Percentiles rank a stretch among this genome's conserved stretches.
These are phyloP conservation scores for Dynastes hyllus DNA, from an alignment of 2,888 invertebrate genomes.

Conservation along the genomic window DNA sequence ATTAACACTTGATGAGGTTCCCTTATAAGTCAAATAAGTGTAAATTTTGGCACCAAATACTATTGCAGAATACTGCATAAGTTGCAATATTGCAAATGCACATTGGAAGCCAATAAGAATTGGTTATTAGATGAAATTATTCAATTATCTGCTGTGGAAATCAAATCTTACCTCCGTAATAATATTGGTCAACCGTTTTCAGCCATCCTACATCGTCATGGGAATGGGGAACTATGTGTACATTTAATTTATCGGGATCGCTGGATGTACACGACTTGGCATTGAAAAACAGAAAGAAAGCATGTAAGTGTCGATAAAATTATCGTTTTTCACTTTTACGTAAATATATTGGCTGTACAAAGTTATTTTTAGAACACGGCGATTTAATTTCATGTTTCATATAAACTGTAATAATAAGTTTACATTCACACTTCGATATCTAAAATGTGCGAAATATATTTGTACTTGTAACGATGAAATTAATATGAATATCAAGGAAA, in stretches of 20 bases:
- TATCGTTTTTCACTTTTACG: neutral
- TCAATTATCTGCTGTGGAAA: neutral
- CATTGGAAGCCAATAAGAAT: neutral
- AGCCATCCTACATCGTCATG: slow-evolving; percentile 96
- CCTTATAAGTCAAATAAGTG: no score
- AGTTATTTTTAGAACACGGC: neutral
- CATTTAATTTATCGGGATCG: slow-evolving; percentile 78
- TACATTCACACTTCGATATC: no score
- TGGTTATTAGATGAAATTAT: neutral
- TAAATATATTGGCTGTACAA: neutral
- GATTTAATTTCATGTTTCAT: neutral
- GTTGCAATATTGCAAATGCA: no score
- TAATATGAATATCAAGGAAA: neutral
- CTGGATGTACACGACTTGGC: slow-evolving; percentile 76
- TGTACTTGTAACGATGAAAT: neutral
- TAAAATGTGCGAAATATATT: no score
- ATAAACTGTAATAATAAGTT: no score
- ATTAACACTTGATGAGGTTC: no score
- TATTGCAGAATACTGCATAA: no score
- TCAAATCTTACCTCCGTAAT: slow-evolving; percentile 77
- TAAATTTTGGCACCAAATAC: no score
- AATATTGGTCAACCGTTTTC: slow-evolving; percentile 93
- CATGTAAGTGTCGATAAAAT: neutral
- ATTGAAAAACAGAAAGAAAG: neutral
- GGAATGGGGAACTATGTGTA: slow-evolving; percentile 88